Conservation (phyloP, 2,113 vertebrate genomes). For the Bufo bufo region DNA sequence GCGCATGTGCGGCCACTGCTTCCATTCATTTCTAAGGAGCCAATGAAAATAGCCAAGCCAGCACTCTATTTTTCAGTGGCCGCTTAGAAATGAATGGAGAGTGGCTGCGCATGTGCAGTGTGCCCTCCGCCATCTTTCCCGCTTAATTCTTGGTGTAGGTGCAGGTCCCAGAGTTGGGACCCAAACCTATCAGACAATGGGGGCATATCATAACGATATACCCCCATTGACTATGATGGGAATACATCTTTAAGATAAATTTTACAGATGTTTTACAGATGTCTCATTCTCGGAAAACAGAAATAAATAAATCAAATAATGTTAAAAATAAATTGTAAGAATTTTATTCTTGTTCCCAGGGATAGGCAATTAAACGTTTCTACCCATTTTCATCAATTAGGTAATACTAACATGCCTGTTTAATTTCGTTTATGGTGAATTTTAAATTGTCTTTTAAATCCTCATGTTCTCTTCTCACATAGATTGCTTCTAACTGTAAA, state of each 20-base stretch:
- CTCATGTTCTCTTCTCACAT: constrained; percentile 42
- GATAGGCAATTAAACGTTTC: neutral
- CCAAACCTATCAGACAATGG: too few relatives aligned
- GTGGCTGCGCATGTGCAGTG: too few relatives aligned
- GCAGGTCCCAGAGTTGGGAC: too few relatives aligned
- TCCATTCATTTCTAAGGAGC: too few relatives aligned
- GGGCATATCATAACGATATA: too few relatives aligned
- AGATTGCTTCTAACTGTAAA: constrained; percentile 59
- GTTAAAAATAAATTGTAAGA: neutral
- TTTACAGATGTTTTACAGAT: neutral
- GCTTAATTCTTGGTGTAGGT: too few relatives aligned
- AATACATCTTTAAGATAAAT: neutral
- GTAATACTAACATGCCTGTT: neutral
- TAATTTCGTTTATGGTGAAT: neutral
- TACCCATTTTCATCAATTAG: neutral
- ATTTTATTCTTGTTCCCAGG: neutral
- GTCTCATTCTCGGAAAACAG: neutral
- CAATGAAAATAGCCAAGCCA: too few relatives aligned
- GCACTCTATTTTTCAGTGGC: too few relatives aligned
- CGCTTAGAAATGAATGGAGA: too few relatives aligned
- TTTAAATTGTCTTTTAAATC: constrained; percentile 31
- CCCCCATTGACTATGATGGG: too few relatives aligned
- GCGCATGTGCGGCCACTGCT: too few relatives aligned
- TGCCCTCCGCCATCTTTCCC: too few relatives aligned
- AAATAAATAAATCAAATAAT: neutral